Conservation (phyloP, 2,113 vertebrate species). For the Microtus pennsylvanicus region DNA sequence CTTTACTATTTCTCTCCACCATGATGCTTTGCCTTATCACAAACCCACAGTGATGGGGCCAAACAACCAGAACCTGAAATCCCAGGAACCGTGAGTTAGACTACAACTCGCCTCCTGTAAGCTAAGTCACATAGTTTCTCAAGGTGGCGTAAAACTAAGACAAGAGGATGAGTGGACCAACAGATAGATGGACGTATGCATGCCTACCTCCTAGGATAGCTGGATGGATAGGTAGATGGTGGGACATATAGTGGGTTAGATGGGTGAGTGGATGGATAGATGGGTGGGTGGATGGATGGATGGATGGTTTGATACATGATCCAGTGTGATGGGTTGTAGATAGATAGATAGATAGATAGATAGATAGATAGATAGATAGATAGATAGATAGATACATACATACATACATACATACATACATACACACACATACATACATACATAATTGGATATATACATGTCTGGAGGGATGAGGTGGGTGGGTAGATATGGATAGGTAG, state of each 20-base stretch:
- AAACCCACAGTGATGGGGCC: neutral
- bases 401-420: no score
- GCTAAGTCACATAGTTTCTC: neutral
- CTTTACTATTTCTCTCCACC: neutral
- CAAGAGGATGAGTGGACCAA: neutral
- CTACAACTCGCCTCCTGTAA: neutral
- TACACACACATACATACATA: neutral
- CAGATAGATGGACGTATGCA: no score
- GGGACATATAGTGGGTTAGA: no score
- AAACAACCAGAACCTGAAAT: neutral
- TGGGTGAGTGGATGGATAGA: neutral
- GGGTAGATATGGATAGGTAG: no score
- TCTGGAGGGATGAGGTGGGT: neutral
- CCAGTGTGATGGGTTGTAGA: neutral
- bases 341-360: no score
- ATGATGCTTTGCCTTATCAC: neutral
- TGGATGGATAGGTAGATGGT: no score
- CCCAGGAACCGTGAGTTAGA: neutral
- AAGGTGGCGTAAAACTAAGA: neutral
- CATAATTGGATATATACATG: neutral
- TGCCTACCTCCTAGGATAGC: neutral
- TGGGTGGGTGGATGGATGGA: neutral
- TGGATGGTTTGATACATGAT: neutral
- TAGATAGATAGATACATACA: no score
- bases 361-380: no score